These are phyloP conservation scores for Lycaon pictus DNA, from an alignment of 2,113 vertebrate species.

Conservation along the genomic window DNA sequence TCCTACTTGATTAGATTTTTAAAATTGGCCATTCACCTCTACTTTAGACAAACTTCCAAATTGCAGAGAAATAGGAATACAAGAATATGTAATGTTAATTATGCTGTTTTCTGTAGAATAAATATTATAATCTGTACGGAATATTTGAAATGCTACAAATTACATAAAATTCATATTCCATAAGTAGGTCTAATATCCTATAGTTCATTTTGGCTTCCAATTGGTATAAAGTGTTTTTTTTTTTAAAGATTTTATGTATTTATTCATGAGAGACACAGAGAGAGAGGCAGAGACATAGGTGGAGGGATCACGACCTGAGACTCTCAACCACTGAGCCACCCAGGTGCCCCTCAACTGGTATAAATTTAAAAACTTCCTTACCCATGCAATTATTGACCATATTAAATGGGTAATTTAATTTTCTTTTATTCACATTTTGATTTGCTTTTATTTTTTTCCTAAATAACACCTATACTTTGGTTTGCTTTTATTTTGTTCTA, in stretches of 20 bases:
- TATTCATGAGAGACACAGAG: too few species aligned
- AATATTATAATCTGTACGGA: neutral
- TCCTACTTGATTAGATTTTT: neutral
- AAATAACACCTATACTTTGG: neutral
- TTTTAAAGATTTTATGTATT: too few species aligned
- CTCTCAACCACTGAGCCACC: too few species aligned
- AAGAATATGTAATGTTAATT: neutral
- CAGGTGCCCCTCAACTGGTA: neutral
- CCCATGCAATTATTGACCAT: slow-evolving; percentile 60
- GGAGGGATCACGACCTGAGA: too few species aligned
- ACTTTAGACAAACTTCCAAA: neutral
- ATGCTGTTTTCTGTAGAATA: neutral
- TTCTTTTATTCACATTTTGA: neutral
- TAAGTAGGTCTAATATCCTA: neutral
- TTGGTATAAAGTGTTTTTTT: slow-evolving; percentile 51
- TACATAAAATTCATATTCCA: neutral
- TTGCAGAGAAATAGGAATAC: neutral
- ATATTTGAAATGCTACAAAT: neutral
- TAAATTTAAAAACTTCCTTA: slow-evolving; percentile 77
- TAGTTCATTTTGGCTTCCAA: neutral
- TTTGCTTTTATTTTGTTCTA: neutral
- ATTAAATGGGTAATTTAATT: neutral
- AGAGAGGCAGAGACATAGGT: too few species aligned
- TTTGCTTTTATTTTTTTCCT: neutral
- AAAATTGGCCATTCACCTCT: neutral